A percentile compares a stretch with the other conserved stretches of the same genome.
These are phyloP conservation scores for Nymphicus hollandicus DNA, from an alignment of 2,113 vertebrate species.

Conservation along the genomic window DNA sequence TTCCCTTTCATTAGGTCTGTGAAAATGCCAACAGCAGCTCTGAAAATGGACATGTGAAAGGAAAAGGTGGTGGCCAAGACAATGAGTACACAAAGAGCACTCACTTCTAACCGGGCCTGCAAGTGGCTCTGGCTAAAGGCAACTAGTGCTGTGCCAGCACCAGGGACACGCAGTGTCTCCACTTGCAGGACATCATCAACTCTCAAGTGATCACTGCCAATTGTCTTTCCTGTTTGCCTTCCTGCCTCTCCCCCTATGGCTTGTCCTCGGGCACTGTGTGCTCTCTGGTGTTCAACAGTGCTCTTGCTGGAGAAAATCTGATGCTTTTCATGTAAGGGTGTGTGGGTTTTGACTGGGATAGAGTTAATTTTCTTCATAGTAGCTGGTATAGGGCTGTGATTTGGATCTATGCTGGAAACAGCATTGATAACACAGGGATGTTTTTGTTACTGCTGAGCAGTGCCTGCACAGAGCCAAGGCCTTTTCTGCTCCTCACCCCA, in stretches of 20 bases:
- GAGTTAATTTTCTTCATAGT: not conserved
- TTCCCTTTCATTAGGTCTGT: not conserved
- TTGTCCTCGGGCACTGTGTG: not conserved
- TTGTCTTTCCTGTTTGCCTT: not conserved
- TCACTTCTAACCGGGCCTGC: not conserved
- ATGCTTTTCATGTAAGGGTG: not conserved
- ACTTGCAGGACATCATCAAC: not conserved
- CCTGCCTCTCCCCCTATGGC: not conserved
- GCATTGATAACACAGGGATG: not conserved
- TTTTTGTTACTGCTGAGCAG: not conserved
- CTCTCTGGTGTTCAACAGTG: not conserved
- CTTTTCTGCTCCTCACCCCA: not conserved
- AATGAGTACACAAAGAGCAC: not conserved
- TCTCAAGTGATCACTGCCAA: not conserved
- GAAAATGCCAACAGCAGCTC: not conserved
- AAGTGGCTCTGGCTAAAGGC: not conserved
- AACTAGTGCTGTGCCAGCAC: not conserved
- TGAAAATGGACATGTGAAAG: not conserved
- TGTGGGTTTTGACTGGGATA: not conserved
- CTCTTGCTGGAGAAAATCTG: not conserved
- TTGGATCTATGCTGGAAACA: not conserved
- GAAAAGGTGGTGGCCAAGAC: not conserved
- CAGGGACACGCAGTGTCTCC: not conserved
- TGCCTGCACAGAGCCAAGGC: not conserved
- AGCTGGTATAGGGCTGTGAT: not conserved